Evolutionary conservation across 1,140 invertebrate species (phyloP), one percentile per base, ranked within the genome.

Genomic region (Pseudachorutes palmiensis): DNA sequence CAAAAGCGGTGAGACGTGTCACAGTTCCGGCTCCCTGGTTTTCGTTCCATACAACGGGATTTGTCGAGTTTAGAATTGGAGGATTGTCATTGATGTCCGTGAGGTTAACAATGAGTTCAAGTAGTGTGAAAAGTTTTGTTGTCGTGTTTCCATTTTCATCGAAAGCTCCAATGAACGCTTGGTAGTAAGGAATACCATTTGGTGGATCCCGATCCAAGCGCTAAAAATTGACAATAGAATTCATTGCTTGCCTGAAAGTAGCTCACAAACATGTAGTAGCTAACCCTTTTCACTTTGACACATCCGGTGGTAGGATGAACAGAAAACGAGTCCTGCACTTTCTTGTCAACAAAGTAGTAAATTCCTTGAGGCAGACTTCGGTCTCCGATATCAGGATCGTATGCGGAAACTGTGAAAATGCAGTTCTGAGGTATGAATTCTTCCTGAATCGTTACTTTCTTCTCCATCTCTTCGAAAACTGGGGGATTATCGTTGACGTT

Each of bases 71-170:
- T 59, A 95, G 80, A 76, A 86, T 89, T 0, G 92, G 92, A 0
- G 88, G 88, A 78, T 94, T 95, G 75, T 95, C 92, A 75, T 95
- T 95, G 64, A 94, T 91, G 74, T 94, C 91, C 1, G 82, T 83
- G 1, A 95, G 76, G 32, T 83, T 84, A 41, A 95, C 87, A 26
- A 86, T 84, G 1, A 95, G 85, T 75, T 87, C 85, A 0, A 86
- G 84, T 0, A 83, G 83, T 0, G 81, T 79, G 9, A 41, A 45
- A 12, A 89, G 77, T n/a, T 84, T 85, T 24, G 77, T 85, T 19
- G 69, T 33, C 45, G 79, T 81, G 65, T 76, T 82, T 1, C 86
- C 88, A 66, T 86, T 83, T 75, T 93, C 87, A 78, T 97, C 93
- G 68, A 83, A 82, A 1, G 92, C 92, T 74, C 85, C 84, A 26